Evolutionary conservation across 2,113 vertebrate species (phyloP).

Genomic region (Antigone vipio): DNA sequence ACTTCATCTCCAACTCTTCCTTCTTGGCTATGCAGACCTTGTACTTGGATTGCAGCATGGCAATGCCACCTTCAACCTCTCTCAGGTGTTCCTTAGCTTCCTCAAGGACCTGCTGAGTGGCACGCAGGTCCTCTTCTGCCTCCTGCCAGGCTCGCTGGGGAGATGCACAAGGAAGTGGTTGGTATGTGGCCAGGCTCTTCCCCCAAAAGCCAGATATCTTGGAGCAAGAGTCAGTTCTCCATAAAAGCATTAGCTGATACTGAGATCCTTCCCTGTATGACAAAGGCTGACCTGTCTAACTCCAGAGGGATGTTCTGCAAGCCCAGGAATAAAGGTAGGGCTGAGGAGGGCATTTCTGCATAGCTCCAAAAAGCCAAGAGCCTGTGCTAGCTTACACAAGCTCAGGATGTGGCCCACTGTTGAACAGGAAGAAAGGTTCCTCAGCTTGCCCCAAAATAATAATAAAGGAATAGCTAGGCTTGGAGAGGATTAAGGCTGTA

Average conservation of each 20-base stretch:
- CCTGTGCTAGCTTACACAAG: not conserved
- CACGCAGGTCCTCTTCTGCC: constrained; percentile 84
- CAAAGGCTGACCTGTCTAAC: not conserved
- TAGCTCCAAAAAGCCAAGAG: not conserved
- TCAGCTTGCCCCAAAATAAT: not conserved
- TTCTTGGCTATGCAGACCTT: constrained; percentile 82
- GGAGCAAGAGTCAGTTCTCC: not conserved
- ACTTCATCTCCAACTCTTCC: constrained; percentile 86
- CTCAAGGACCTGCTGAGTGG: constrained; percentile 80
- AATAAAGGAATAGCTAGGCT: not conserved
- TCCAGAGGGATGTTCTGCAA: not conserved
- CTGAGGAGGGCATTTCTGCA: not conserved
- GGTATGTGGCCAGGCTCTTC: not conserved
- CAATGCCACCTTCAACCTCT: constrained; percentile 80
- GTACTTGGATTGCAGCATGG: constrained; percentile 83
- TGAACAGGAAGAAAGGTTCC: not conserved
- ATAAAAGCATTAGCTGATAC: not conserved
- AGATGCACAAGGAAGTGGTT: not conserved
- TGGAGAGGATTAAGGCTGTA: not conserved
- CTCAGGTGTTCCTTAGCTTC: constrained; percentile 79
- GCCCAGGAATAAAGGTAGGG: not conserved
- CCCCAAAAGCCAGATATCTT: not conserved
- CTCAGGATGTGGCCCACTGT: not conserved
- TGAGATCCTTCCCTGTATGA: not conserved
- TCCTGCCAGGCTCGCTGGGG: constrained; percentile 80